Base-by-base conservation (phyloP, 2,113 vertebrate species). In the Anolis sagrei region DNA sequence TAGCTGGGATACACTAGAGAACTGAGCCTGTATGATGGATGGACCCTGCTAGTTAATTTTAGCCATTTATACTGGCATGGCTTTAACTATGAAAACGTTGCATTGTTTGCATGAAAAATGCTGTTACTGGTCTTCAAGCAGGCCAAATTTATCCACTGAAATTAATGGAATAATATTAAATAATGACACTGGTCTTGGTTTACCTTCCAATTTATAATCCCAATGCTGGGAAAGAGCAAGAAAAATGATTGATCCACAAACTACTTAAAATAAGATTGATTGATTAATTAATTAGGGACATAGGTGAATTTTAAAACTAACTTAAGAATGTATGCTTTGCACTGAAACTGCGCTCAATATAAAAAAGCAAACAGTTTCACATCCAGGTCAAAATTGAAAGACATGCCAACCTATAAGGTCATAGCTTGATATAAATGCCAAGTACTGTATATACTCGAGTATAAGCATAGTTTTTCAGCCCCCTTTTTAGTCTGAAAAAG, bases 71-170 rank as follows among this genome's bases (percentile, higher is more conserved):
- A 36, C 25, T 18, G 32, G 25, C 16, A 54, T 61, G 51, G 70
- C 70, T 70, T 85, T 85, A 79, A 44, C 83, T 85, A 34, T 68
- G 49, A 78, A 69, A 70, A 77, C 44, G 36, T 54, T 62, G 48
- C 73, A 66, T 66, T 66, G n/a, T 25, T 69, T 54, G 25, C 83
- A 70, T 69, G 39, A 78, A 69, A 78, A 85, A 54, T 78, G 64
- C 49, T 78, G 34, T n/a, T 14, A 70, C 61, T 78, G 48, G 69
- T 62, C 83, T 49, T 16, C 62, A 85, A 85, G 69, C 36, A 44
- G 83, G 44, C 83, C 83, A 84, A 77, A 85, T 36, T 34, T 25
- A 78, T 85, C 48, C 39, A 16, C 64, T 78, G 16, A 70, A 85
- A 66, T 66, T 68, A 78, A 78, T 39, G 25, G 54, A 39, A 27